Conservation (phyloP, 2,888 invertebrate genomes). For the Adela reaumurella region DNA sequence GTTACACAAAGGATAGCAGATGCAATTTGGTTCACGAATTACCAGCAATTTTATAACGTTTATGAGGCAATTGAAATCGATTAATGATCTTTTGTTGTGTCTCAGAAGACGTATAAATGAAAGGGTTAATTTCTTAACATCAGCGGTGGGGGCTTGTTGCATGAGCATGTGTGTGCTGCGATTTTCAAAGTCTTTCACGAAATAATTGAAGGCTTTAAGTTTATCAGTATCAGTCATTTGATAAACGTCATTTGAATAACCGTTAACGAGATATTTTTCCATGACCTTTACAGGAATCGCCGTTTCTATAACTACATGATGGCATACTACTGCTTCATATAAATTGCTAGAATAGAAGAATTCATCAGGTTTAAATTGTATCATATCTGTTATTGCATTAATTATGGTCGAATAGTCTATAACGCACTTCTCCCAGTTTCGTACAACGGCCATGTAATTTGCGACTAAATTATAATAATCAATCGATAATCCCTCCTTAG, state of each 20-base stretch:
- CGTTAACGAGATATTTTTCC: background rate
- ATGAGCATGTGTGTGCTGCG: background rate
- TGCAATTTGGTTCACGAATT: background rate
- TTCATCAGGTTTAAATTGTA: background rate
- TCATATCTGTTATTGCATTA: background rate
- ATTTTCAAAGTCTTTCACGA: background rate
- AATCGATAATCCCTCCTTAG: background rate
- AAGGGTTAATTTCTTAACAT: background rate
- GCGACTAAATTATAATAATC: background rate
- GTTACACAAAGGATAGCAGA: background rate
- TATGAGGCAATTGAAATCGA: background rate
- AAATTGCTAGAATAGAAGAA: background rate
- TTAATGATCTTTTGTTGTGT: background rate
- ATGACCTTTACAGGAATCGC: background rate
- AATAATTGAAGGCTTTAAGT: background rate
- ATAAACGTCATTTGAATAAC: background rate
- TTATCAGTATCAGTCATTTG: background rate
- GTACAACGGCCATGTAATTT: background rate
- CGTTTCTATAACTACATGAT: background rate
- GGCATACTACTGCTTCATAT: background rate
- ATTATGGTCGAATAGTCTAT: background rate
- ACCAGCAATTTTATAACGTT: background rate
- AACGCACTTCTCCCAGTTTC: background rate
- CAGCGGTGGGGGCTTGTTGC: background rate
- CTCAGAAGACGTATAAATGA: background rate